These are phyloP conservation scores for Eurytoma adleriae DNA, from an alignment of 2,888 invertebrate species.

Conservation along the genomic window DNA sequence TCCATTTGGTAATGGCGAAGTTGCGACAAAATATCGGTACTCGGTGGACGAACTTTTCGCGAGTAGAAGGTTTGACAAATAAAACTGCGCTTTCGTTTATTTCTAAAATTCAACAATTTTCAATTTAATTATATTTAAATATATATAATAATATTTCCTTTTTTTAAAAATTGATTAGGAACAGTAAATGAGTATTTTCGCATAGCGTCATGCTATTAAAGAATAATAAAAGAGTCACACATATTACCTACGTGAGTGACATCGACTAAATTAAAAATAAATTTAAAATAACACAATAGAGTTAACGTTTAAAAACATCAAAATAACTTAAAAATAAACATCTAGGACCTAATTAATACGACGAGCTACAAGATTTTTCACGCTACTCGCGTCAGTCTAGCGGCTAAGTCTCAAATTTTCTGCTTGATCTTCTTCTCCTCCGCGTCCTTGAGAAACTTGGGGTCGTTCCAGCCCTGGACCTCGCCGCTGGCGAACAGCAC, in stretches of 20 bases:
- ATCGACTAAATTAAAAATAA: not conserved
- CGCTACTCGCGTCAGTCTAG: too few relatives aligned
- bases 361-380: conserved; percentile 4
- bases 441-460: conserved; percentile 67
- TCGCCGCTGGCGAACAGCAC: conserved; percentile 85
- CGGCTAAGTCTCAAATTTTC: conserved; percentile 15
- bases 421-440: conserved; percentile 33
- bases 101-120: too few relatives aligned
- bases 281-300: not conserved
- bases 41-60: too few relatives aligned
- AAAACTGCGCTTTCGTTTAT: too few relatives aligned
- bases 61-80: too few relatives aligned
- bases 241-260: not conserved
- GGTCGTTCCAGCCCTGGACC: conserved; percentile 86
- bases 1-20: too few relatives aligned
- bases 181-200: too few relatives aligned
- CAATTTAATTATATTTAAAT: not conserved
- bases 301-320: not conserved
- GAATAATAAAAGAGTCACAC: not conserved
- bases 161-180: not conserved
- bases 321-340: conserved; percentile 11
- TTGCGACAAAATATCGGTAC: too few relatives aligned
- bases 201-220: too few relatives aligned
- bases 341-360: not conserved
- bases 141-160: not conserved